Evolutionary conservation across 2,888 invertebrate species (phyloP).

Genomic region (Apotomis turbidana): DNA sequence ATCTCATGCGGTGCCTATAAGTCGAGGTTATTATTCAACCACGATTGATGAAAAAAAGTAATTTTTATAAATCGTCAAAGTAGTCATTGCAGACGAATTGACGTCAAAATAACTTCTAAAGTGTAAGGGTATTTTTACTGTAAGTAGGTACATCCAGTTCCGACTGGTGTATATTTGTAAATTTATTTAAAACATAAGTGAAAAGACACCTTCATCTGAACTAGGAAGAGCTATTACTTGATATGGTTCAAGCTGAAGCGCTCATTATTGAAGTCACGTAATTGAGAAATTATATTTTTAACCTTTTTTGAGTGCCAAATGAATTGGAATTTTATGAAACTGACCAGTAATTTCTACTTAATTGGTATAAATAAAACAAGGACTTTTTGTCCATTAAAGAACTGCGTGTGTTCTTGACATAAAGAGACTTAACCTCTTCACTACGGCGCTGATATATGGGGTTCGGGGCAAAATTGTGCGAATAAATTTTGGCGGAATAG

Average conservation of each 20-base stretch:
- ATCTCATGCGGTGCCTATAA: constrained; percentile 11
- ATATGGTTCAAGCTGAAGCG: neutral
- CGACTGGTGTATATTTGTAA: neutral
- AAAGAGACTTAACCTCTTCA: neutral
- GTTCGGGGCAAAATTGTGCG: constrained; percentile 1
- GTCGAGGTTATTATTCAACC: neutral
- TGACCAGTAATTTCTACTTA: constrained; percentile 30
- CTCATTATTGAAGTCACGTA: constrained; percentile 17
- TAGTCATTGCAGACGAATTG: neutral
- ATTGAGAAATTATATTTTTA: neutral
- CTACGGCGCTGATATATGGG: neutral
- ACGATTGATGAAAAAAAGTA: neutral
- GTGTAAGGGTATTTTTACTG: neutral
- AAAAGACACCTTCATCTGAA: constrained; percentile 18
- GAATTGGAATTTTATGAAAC: constrained; percentile 2
- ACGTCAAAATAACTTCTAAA: neutral
- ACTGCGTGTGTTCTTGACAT: neutral
- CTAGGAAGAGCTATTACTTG: constrained; percentile 4
- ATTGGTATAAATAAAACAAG: neutral
- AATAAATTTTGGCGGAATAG: neutral
- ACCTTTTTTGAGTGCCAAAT: constrained; percentile 22
- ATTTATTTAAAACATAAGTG: neutral
- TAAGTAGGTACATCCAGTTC: no score
- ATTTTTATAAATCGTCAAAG: neutral
- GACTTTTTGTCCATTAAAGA: neutral